These are phyloP conservation scores for Puffinus mauretanicus DNA, from an alignment of 2,113 vertebrate species.

Conservation along the genomic window DNA sequence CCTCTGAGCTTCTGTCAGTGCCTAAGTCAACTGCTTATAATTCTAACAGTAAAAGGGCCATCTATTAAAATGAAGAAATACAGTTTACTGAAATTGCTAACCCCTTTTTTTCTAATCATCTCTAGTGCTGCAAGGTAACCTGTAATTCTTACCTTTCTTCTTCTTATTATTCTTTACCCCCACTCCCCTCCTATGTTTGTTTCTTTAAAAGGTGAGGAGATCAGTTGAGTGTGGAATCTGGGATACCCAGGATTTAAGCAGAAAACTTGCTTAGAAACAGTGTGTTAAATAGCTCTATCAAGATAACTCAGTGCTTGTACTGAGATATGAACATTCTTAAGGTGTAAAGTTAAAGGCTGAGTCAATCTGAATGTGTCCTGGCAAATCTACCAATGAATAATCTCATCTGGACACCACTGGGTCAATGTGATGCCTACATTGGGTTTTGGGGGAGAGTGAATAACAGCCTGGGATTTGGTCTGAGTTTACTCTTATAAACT, in stretches of 20 bases:
- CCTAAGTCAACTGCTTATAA: not conserved
- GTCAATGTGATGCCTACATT: not conserved
- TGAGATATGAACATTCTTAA: not conserved
- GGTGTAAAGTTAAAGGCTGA: not conserved
- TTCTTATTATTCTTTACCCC: not conserved
- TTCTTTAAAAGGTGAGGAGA: not conserved
- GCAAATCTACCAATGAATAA: not conserved
- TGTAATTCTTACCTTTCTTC: not conserved
- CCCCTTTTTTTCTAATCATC: not conserved
- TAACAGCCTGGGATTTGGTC: not conserved
- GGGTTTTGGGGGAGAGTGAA: not conserved
- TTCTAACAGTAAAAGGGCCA: not conserved
- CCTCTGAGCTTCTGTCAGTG: not conserved
- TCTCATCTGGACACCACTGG: not conserved
- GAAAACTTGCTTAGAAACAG: not conserved
- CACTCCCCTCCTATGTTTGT: fast-evolving
- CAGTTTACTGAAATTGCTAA: not conserved
- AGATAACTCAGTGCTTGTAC: not conserved
- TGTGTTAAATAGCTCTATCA: not conserved
- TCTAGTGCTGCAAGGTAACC: not conserved
- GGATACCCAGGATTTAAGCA: not conserved
- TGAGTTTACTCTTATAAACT: not conserved
- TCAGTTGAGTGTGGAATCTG: not conserved
- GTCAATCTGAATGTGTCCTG: not conserved
- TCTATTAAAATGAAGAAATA: not conserved